phyloP scores from a whole-genome alignment of 2,888 invertebrate genomes.

The Oxycera nigricornis region DNA sequence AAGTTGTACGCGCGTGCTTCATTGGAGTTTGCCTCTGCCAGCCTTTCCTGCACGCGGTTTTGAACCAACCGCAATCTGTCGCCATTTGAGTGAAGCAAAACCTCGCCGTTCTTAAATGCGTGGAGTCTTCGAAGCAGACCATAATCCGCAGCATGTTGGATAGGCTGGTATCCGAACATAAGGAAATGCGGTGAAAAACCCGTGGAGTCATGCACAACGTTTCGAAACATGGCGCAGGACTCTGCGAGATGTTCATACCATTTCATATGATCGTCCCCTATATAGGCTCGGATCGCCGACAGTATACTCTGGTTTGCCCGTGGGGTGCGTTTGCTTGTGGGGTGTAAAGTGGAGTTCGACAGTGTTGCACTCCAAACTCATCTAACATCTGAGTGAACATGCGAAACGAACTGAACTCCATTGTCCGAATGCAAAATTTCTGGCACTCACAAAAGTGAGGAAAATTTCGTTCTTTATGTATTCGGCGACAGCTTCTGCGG shows the following conservation, averaged over 20 bases:
- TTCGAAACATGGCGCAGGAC: neutral
- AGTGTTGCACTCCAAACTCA: slow-evolving; percentile 13
- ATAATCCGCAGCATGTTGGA: slow-evolving; percentile 10
- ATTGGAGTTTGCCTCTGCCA: neutral
- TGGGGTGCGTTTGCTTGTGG: slow-evolving; percentile 25
- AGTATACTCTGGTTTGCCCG: slow-evolving; percentile 20
- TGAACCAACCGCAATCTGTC: neutral
- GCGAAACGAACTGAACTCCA: slow-evolving; percentile 49
- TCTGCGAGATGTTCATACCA: slow-evolving; percentile 6
- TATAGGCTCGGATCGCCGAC: slow-evolving; percentile 16
- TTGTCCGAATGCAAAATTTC: slow-evolving; percentile 50
- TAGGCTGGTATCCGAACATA: slow-evolving; percentile 10
- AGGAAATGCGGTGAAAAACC: neutral
- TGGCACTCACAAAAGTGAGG: slow-evolving; percentile 51
- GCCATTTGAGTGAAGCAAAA: neutral
- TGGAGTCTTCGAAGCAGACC: neutral
- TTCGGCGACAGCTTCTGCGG: slow-evolving; percentile 29
- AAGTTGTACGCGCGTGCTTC: neutral
- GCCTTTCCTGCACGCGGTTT: neutral
- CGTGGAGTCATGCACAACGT: slow-evolving; percentile 1
- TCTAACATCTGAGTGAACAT: slow-evolving; percentile 4
- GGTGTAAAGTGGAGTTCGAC: neutral
- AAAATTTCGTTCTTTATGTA: slow-evolving; percentile 48
- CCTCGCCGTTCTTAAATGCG: neutral
- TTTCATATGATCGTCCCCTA: neutral